Evolutionary conservation across 2,888 invertebrate species (phyloP), one percentile per base, ranked within the genome.

Genomic region (Harpalus rufipes): DNA sequence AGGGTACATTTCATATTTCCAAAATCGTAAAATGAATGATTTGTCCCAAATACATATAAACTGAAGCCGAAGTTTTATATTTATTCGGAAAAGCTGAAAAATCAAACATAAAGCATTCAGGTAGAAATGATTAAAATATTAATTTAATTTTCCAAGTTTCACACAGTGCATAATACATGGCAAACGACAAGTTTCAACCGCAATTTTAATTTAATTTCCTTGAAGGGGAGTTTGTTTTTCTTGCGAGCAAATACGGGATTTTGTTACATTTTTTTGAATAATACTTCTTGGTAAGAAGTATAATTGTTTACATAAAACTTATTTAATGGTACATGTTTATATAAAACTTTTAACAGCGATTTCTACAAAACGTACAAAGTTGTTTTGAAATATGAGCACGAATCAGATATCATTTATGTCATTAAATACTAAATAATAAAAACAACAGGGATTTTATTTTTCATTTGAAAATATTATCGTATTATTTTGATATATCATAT

Each of bases 151-250:
- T 16, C 14, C 32, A 68, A 68, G 68, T 25, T 68, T 68, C 32
- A n/a, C 68, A 12, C 5, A 63, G 63, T 68, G 68, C 41, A 68
- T 68, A 68, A 68, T 39, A 14, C 25, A 68, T 68, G 68, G 39
- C 14, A 32, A 39, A 68, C 41, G 68, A 68, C 68, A 68, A 68
- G 41, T 68, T 68, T 68, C 68, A 68, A 63, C 6, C 63, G 25
- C 61, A 63, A 25, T 63, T 63, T 63, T 63, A 63, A 68, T 68
- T 68, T 41, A 68, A 68, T 39, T 68, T 68, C 41, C 68, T 68
- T 68, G 14, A 39, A n/a, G 14, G 32, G 41, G 21, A 21, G 68
- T 16, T 63, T 68, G 41, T 68, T 68, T 68, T 41, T 68, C 68
- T 68, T 68, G n/a, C 32, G 39, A 41, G 25, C 68, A 68, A 68